Conservation (phyloP, 1,140 invertebrate genomes). For the Cydia amplana region DNA sequence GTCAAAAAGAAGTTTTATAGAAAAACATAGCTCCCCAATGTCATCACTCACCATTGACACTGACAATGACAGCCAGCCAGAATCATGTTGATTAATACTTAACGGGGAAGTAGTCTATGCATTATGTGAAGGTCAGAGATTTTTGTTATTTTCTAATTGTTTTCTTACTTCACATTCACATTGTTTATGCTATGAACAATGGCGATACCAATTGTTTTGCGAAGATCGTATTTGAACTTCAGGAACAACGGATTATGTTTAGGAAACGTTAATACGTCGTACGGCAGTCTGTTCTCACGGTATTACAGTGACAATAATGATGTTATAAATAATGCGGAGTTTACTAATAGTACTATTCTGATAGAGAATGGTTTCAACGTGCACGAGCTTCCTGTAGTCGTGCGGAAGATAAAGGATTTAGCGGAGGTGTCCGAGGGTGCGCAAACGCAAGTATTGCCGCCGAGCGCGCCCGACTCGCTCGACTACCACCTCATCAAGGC, state of each 20-base stretch:
- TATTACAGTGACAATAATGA: conserved; percentile 59
- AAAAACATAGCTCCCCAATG: neutral
- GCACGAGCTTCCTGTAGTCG: conserved; percentile 84
- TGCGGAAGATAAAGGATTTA: conserved; percentile 79
- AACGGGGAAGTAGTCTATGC: neutral
- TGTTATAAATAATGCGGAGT: conserved; percentile 50
- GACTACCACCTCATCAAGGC: conserved; percentile 71
- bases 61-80: neutral
- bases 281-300: conserved; percentile 42
- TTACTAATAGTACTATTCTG: conserved; percentile 79
- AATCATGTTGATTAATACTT: too few species aligned
- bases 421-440: conserved; percentile 48
- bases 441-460: conserved; percentile 37
- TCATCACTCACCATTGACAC: neutral
- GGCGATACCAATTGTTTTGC: conserved; percentile 58
- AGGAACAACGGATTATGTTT: conserved; percentile 51
- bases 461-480: conserved; percentile 50
- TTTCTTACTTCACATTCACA: conserved; percentile 27
- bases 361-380: conserved; percentile 85
- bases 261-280: conserved; percentile 44
- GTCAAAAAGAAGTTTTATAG: neutral
- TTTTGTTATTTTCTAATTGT: neutral
- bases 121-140: conserved; percentile 13
- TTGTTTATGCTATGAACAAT: conserved; percentile 35
- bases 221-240: conserved; percentile 61